Base-by-base conservation (phyloP, 2,797 vertebrate species). In the Anniella stebbinsi region DNA sequence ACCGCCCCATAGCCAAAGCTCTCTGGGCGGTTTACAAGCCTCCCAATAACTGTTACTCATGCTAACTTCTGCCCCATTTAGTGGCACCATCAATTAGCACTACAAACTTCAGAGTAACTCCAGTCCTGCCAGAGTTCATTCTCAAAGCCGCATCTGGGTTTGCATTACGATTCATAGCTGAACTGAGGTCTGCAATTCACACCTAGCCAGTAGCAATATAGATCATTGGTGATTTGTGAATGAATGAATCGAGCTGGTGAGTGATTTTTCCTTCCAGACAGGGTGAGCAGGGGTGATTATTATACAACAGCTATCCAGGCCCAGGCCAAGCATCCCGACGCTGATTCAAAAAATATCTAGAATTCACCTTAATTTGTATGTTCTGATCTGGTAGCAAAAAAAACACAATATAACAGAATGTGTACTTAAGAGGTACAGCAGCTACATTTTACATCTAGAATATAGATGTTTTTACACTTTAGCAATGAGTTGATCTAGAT, bases 41-140 rank as follows among this genome's bases (percentile, higher is more conserved):
- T 70, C 72, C 85, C 86, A 86, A 9, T 4, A 92, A n/a, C 60
- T 87, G 60, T 73, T 85, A 5, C 23, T 83, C 48, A 86, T 10
- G 30, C 82, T 78, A 67, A 45, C 0, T 3, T 85, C 83, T 69
- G 30, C 36, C 8, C 3, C 3, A 25, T 0, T 13, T 86, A 54
- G 33, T 38, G 45, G 41, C 28, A 81, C 25, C 86, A 91, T 84
- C 8, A 0, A 66, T 82, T n/a, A 12, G 38, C 1, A 15, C 86
- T 36, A 21, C 0, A 23, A 41, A 36, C 38, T 87, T 72, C 77
- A 66, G 45, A 86, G 38, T 70, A 7, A 25, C 83, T 66, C 63
- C 25, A 0, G 0, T 54, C 54, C 76, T 70, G 33, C 75, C 73
- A 73, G 83, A 10, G 67, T 67, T 89, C 10, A 70, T n/a, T 63